A percentile compares a stretch with the other conserved stretches of the same genome.
Conservation (phyloP, 2,797 vertebrate species). For the Notoglanidium macrostoma region DNA sequence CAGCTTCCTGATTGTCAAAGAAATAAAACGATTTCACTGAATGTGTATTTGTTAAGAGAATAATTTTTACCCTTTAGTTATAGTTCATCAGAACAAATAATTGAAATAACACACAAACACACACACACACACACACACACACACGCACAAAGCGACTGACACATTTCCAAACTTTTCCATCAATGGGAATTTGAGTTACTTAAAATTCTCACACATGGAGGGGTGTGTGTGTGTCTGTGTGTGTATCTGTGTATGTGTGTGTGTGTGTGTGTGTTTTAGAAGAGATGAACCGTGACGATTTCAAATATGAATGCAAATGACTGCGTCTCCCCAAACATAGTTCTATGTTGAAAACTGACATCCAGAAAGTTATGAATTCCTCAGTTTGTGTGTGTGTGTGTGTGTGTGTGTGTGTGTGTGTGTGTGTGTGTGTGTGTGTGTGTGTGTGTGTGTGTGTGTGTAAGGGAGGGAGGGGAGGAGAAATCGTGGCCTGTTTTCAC, state of each 20-base stretch:
- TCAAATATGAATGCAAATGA: slow-evolving; percentile 77
- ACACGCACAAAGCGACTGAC: neutral
- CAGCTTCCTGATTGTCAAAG: neutral
- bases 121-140: slow-evolving; percentile 7
- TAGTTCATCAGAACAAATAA: neutral
- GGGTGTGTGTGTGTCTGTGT: slow-evolving; percentile 44
- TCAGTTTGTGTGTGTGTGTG: neutral
- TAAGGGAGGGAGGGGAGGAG: neutral
- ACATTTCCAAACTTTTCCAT: neutral
- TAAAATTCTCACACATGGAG: neutral
- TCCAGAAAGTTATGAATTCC: neutral
- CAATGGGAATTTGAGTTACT: slow-evolving; percentile 1
- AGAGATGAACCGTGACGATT: slow-evolving; percentile 72
- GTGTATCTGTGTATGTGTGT: neutral
- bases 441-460: neutral
- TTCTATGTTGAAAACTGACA: slow-evolving; percentile 26
- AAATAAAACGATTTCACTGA: neutral
- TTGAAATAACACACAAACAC: too few species aligned
- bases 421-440: slow-evolving; percentile 4
- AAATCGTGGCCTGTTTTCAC: neutral
- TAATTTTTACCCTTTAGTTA: neutral
- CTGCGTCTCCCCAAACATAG: slow-evolving; percentile 62
- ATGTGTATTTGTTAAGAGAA: neutral
- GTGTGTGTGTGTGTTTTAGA: slow-evolving; percentile 62
- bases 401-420: neutral